phyloP scores from a whole-genome alignment of 2,797 vertebrate species.

The Taenioides sp. region DNA sequence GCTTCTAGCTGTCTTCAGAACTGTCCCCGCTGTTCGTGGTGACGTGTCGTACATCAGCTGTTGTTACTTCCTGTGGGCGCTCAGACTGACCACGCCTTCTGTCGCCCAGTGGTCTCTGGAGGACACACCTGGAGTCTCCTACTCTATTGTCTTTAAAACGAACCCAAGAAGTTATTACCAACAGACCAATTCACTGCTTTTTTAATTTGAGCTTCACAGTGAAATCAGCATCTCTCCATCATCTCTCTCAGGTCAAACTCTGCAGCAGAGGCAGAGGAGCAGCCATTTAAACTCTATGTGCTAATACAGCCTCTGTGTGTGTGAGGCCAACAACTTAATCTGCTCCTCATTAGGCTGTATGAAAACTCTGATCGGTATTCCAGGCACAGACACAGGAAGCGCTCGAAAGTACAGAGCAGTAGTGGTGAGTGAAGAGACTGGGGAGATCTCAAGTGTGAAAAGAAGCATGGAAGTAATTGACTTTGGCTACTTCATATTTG shows the following conservation, averaged over 20 bases:
- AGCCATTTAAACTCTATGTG: slow-evolving; percentile 48
- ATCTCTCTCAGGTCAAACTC: slow-evolving; percentile 53
- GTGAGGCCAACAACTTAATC: slow-evolving; percentile 70
- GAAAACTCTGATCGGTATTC: slow-evolving; percentile 65
- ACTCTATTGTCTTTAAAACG: too few relatives aligned
- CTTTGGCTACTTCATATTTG: too few relatives aligned
- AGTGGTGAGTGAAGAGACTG: background rate
- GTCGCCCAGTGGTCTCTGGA: too few relatives aligned
- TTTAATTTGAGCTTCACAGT: slow-evolving; percentile 44
- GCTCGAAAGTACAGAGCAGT: slow-evolving; percentile 26
- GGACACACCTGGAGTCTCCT: too few relatives aligned
- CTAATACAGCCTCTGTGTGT: slow-evolving; percentile 58
- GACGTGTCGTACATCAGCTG: too few relatives aligned
- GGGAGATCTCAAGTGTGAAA: slow-evolving; percentile 32
- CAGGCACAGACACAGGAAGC: slow-evolving; percentile 37
- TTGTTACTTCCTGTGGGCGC: too few relatives aligned
- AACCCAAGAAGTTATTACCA: too few relatives aligned
- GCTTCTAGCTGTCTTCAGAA: too few relatives aligned
- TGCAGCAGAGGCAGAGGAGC: slow-evolving; percentile 29
- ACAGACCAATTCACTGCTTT: slow-evolving; percentile 24
- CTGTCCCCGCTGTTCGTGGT: too few relatives aligned
- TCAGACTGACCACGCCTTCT: too few relatives aligned
- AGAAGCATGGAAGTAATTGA: slow-evolving; percentile 10
- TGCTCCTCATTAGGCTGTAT: slow-evolving; percentile 75
- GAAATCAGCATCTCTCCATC: slow-evolving; percentile 57